Evolutionary conservation across 2,797 vertebrate species (phyloP), one percentile per base, ranked within the genome.

Genomic region (Anguilla obscura): DNA sequence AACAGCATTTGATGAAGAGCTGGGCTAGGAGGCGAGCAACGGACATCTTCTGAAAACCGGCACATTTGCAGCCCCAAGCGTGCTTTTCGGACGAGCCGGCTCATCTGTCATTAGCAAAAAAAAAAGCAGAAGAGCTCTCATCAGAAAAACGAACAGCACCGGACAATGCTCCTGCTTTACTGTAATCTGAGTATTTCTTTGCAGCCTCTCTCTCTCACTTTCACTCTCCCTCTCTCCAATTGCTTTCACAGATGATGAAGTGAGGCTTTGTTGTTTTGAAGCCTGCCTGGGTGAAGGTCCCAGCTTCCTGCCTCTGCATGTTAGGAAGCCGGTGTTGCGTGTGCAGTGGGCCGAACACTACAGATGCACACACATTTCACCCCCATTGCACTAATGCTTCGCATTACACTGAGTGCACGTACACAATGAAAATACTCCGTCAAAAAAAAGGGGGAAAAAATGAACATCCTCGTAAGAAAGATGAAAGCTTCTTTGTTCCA

Each of bases 221-320:
- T 50, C 79, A 9, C 0, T 82, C 24, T n/a, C 24, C 24, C 40
- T 27, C 48, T 88, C 89, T 85, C 87, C 3, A 86, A 88, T 91
- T 54, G 24, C 33, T 3, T 18, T 60, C 0, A 5, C 85, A 84
- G 33, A 84, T 52, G 40, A 18, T 89, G 87, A 33, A 16, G 50
- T 40, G 36, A 50, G n/a, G 74, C 24, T 50, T 85, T 45, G 21
- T 69, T 60, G 50, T 56, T 3, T 85, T 89, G 52, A 52, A 52
- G 85, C 86, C 89, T 0, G 8, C 58, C 86, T 30, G 48, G 24
- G 86, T 16, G 89, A 92, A 90, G 91, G 91, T 91, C 91, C 91
- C 86, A 83, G 90, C 87, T 79, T 88, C 89, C 89, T 90, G 87
- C 85, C 85, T 87, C 85, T 79, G 63, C 89, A 74, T 63, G 58